Evolutionary conservation across 2,797 vertebrate species (phyloP).

Genomic region (Sebastes cheni): DNA sequence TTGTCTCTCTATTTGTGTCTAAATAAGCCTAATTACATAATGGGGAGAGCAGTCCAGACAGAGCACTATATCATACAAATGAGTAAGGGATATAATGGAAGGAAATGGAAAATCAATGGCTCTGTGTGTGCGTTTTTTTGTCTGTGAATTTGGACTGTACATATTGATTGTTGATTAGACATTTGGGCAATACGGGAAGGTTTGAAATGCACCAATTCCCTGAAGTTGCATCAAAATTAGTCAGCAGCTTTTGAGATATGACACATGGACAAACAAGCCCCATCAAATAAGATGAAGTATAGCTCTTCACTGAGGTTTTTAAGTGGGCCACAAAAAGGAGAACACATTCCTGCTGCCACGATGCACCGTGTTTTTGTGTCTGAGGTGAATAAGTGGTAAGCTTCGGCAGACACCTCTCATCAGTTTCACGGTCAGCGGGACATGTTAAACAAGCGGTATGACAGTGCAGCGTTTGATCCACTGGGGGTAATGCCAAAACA

Average conservation of each 20-base stretch:
- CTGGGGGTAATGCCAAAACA: background rate
- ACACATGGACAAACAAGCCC: background rate
- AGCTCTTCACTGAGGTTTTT: background rate
- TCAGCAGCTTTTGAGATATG: background rate
- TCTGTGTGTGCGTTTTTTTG: background rate
- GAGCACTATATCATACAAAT: slow-evolving; percentile 15
- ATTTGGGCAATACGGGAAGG: background rate
- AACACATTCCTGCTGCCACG: background rate
- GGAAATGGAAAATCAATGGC: slow-evolving; percentile 35
- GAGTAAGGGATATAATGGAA: slow-evolving; percentile 11
- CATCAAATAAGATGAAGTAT: background rate
- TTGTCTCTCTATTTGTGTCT: slow-evolving; percentile 29
- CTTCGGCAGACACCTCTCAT: background rate
- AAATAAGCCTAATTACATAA: slow-evolving; percentile 44
- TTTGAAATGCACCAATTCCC: background rate
- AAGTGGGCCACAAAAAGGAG: background rate
- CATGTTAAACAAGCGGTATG: slow-evolving; percentile 13
- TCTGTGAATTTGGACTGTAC: background rate
- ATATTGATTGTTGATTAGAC: background rate
- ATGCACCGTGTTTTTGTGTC: slow-evolving; percentile 4
- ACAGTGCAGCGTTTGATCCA: slow-evolving; percentile 1
- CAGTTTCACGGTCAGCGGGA: background rate
- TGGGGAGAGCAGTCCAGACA: background rate
- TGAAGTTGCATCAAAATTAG: background rate
- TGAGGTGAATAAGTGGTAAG: background rate